phyloP scores from a whole-genome alignment of 2,888 invertebrate genomes.

The Acleris literana region DNA sequence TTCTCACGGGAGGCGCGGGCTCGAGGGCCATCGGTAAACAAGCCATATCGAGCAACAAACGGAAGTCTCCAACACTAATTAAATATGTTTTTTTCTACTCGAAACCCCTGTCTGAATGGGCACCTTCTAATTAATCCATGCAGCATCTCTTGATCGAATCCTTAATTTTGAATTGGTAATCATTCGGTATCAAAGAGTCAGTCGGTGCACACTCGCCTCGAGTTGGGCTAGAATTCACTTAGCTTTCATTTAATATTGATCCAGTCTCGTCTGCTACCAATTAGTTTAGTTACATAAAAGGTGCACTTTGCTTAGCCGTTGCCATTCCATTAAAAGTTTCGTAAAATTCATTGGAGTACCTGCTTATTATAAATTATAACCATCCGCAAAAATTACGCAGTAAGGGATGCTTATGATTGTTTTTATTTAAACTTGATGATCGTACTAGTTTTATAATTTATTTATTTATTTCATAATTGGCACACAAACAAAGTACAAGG shows the following conservation, averaged over 20 bases:
- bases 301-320: constrained; percentile 37
- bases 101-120: constrained; percentile 46
- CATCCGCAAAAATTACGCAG: constrained; percentile 37
- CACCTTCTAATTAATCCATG: constrained; percentile 70
- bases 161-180: constrained; percentile 78
- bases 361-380: constrained; percentile 47
- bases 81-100: constrained; percentile 48
- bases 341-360: constrained; percentile 45
- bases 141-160: constrained; percentile 58
- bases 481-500: too few species aligned
- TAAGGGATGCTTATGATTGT: constrained; percentile 21
- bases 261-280: constrained; percentile 57
- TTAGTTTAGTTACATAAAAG: constrained; percentile 55
- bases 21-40: constrained; percentile 42
- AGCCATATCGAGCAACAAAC: constrained; percentile 40
- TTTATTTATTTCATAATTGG: too few species aligned
- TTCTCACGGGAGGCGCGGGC: constrained; percentile 37
- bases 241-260: constrained; percentile 57
- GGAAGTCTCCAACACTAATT: constrained; percentile 48
- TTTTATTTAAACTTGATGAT: constrained; percentile 14
- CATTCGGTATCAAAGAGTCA: constrained; percentile 74
- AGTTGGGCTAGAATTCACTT: constrained; percentile 47
- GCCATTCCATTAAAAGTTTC: constrained; percentile 45
- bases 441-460: background rate
- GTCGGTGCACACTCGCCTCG: constrained; percentile 50